Evolutionary conservation across 2,888 invertebrate genomes (phyloP).

Genomic region (Salpingus planirostris): DNA sequence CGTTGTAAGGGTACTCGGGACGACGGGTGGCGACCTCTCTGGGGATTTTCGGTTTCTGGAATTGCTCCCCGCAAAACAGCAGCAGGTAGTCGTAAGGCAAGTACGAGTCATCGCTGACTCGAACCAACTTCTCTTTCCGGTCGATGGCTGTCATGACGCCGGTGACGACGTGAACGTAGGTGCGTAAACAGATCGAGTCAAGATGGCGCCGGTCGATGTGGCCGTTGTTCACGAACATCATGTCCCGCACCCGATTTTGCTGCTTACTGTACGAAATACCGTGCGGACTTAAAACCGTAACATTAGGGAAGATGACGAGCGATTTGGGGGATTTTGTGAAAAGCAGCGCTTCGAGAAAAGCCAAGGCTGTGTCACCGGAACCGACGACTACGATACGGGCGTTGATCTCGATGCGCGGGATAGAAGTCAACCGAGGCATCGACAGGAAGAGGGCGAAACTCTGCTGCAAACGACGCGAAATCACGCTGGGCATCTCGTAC

Average conservation of each 20-base stretch:
- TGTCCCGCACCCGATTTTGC: constrained; percentile 34
- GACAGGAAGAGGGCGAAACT: constrained; percentile 48
- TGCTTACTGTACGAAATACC: constrained; percentile 44
- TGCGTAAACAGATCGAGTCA: constrained; percentile 50
- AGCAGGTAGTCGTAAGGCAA: constrained; percentile 49
- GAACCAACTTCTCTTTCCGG: constrained; percentile 50
- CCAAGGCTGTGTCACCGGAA: constrained; percentile 53
- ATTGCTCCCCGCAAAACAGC: constrained; percentile 50
- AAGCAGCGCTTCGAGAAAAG: constrained; percentile 52
- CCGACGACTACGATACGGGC: constrained; percentile 57
- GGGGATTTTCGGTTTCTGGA: constrained; percentile 43
- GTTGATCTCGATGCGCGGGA: constrained; percentile 47
- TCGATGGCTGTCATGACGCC: constrained; percentile 44
- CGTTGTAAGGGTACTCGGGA: constrained; percentile 47
- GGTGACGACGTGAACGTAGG: constrained; percentile 57
- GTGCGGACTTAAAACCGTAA: constrained; percentile 60
- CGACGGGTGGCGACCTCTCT: constrained; percentile 6
- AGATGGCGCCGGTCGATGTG: constrained; percentile 47
- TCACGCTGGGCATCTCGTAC: constrained; percentile 7
- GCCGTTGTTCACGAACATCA: constrained; percentile 47
- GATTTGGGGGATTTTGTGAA: constrained; percentile 40
- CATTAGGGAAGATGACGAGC: constrained; percentile 49
- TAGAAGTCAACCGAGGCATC: constrained; percentile 45
- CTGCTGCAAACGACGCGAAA: constrained; percentile 16
- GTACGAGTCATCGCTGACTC: constrained; percentile 40